Conservation (phyloP, 2,888 invertebrate genomes). For the Ephialtes manifestator region DNA sequence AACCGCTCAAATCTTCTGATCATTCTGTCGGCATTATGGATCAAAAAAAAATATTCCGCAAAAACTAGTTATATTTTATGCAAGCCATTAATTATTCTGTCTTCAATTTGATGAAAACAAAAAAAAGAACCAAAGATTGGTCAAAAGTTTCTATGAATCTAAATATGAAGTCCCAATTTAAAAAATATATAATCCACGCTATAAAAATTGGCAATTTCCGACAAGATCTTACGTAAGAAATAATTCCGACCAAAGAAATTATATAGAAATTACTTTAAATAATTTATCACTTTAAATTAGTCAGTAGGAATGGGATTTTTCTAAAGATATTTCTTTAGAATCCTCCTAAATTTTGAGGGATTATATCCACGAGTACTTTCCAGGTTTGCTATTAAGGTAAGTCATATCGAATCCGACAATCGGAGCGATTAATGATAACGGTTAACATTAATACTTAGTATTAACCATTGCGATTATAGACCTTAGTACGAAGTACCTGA, state of each 20-base stretch:
- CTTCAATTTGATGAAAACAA: not conserved
- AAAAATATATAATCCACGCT: not conserved
- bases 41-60: not conserved
- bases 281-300: not conserved
- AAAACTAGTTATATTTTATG: not conserved
- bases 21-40: constrained; percentile 51
- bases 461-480: not conserved
- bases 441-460: not conserved
- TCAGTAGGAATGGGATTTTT: not conserved
- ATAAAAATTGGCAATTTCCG: too few relatives aligned
- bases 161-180: not conserved
- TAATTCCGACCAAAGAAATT: not conserved
- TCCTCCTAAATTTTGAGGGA: not conserved
- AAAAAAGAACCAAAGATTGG: not conserved
- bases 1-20: constrained; percentile 62
- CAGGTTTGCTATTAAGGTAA: not conserved
- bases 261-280: not conserved
- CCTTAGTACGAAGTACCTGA: not conserved
- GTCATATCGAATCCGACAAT: not conserved
- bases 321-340: not conserved
- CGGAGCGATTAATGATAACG: not conserved
- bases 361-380: not conserved
- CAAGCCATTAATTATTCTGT: not conserved
- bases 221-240: not conserved
- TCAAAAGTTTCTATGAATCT: not conserved